Evolutionary conservation across 2,113 vertebrate species (phyloP).

Genomic region (Emydura subglobosa): DNA sequence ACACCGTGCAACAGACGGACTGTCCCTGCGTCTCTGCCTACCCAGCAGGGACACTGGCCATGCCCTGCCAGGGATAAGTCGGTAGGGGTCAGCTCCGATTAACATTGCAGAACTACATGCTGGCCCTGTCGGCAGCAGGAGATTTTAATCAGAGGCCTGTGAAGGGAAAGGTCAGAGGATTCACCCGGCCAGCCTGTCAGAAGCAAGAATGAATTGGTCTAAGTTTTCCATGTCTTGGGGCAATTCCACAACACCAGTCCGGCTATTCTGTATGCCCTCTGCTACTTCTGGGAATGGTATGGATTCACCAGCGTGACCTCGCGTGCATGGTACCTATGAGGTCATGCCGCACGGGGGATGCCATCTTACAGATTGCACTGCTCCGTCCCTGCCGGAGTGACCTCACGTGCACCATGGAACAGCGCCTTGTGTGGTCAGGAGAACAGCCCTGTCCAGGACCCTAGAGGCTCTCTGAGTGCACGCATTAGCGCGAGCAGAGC

Average conservation of each 20-base stretch:
- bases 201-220: background rate
- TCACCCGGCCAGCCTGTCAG: background rate
- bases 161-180: background rate
- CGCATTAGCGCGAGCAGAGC: too few relatives aligned
- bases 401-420: too few relatives aligned
- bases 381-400: too few relatives aligned
- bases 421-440: too few relatives aligned
- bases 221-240: background rate
- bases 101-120: conserved; percentile 15
- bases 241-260: background rate
- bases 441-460: background rate
- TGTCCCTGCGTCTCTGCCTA: conserved; percentile 18
- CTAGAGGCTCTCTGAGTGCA: background rate
- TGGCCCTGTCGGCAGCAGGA: background rate
- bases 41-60: conserved; percentile 33
- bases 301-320: too few relatives aligned
- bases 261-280: background rate
- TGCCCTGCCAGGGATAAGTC: background rate
- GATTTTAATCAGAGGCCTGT: background rate
- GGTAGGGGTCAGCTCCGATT: background rate
- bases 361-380: too few relatives aligned
- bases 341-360: too few relatives aligned
- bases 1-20: conserved; percentile 68
- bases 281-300: rapidly evolving
- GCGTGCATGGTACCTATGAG: too few relatives aligned